A percentile compares a stretch with the other conserved stretches of the same genome.
These are phyloP conservation scores for Pseudopleuronectes americanus DNA, from an alignment of 2,797 vertebrate genomes.

Conservation along the genomic window DNA sequence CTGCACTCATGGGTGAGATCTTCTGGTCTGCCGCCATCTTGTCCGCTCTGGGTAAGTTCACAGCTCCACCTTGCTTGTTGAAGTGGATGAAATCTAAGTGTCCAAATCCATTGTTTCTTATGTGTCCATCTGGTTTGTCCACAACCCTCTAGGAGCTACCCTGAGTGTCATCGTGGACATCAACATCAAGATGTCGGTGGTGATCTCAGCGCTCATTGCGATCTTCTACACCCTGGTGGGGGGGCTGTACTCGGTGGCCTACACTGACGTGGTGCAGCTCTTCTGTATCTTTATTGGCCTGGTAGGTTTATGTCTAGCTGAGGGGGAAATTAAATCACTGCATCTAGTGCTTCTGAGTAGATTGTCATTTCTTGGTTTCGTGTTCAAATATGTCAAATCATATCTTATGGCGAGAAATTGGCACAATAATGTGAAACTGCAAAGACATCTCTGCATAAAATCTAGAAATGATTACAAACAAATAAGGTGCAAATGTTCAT, in stretches of 20 bases:
- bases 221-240: conserved; percentile 95
- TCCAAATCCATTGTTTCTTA: background rate
- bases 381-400: too few relatives aligned
- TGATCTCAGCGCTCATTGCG: conserved; percentile 94
- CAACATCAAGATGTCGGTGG: conserved; percentile 90
- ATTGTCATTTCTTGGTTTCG: too few relatives aligned
- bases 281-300: conserved; percentile 97
- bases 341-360: background rate
- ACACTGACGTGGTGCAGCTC: conserved; percentile 97
- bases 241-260: conserved; percentile 96
- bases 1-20: conserved; percentile 98
- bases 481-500: background rate
- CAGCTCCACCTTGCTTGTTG: too few relatives aligned
- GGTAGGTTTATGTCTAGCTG: conserved; percentile 74
- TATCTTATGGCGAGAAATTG: too few relatives aligned
- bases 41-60: conserved; percentile 91
- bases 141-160: conserved; percentile 87
- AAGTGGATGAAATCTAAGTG: background rate
- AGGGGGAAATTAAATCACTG: background rate
- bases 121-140: conserved; percentile 4
- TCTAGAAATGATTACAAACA: too few relatives aligned
- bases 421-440: too few relatives aligned
- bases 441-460: background rate
- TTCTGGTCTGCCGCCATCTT: conserved; percentile 99
- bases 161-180: conserved; percentile 96